phyloP scores from a whole-genome alignment of 2,797 vertebrate species.

The Aulostomus chinensis region DNA sequence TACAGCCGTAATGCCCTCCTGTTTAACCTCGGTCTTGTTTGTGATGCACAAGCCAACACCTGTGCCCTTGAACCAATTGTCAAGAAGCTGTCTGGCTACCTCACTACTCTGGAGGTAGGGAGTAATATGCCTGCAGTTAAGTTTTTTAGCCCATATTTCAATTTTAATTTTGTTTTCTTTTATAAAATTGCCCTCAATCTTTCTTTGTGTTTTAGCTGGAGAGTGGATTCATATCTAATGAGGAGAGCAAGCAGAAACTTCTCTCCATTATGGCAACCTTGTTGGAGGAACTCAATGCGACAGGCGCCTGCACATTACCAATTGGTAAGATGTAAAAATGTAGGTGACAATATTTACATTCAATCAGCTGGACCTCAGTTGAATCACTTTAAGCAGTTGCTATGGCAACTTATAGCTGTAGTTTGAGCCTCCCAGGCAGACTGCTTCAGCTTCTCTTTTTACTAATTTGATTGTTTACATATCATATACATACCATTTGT shows the following conservation, averaged over 20 bases:
- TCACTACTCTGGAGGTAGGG: conserved; percentile 94
- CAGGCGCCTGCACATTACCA: conserved; percentile 92
- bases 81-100: conserved; percentile 96
- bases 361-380: no score
- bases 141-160: no score
- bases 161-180: background rate
- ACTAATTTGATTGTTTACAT: no score
- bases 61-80: conserved; percentile 96
- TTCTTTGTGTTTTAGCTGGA: conserved; percentile 84
- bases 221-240: conserved; percentile 94
- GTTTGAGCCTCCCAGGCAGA: no score
- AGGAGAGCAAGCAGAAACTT: conserved; percentile 97
- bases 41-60: conserved; percentile 92
- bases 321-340: conserved; percentile 87
- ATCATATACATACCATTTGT: no score
- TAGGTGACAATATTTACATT: no score
- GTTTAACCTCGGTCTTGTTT: conserved; percentile 96
- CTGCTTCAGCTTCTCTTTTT: no score
- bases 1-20: conserved; percentile 96
- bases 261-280: conserved; percentile 96
- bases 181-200: background rate
- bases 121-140: background rate
- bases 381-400: no score
- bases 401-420: no score
- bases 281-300: conserved; percentile 94